A percentile compares a stretch with the other conserved stretches of the same genome.
Conservation (phyloP, 2,113 vertebrate genomes). For the Neodon shergylaensis region DNA sequence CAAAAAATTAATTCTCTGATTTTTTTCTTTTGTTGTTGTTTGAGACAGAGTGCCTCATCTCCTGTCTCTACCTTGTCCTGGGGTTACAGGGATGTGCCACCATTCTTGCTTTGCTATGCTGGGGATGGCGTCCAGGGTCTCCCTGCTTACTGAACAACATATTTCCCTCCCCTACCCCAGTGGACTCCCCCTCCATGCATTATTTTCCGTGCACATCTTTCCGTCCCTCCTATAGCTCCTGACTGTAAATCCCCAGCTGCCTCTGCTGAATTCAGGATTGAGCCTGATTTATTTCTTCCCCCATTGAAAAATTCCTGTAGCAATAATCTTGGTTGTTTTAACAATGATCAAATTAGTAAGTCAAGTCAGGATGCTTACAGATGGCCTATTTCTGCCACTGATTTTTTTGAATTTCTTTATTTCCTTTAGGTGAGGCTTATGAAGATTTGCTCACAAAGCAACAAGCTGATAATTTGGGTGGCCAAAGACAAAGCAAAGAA, state of each 20-base stretch:
- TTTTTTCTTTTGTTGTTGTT: not conserved
- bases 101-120: not conserved
- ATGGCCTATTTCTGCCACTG: not conserved
- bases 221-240: not conserved
- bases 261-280: not conserved
- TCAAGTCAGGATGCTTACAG: not conserved
- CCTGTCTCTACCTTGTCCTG: not conserved
- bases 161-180: not conserved
- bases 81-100: not conserved
- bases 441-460: not conserved
- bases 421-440: not conserved
- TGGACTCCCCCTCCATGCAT: not conserved
- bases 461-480: not conserved
- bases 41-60: not conserved
- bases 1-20: not conserved
- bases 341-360: not conserved
- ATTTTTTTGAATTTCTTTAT: not conserved
- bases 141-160: too few relatives aligned
- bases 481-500: not conserved
- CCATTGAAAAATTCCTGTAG: not conserved
- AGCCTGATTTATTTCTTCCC: not conserved
- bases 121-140: not conserved
- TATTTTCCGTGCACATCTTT: not conserved
- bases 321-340: not conserved
- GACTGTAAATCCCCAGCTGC: not conserved